phyloP scores from a whole-genome alignment of 1,140 invertebrate species.

The Periplaneta americana region DNA sequence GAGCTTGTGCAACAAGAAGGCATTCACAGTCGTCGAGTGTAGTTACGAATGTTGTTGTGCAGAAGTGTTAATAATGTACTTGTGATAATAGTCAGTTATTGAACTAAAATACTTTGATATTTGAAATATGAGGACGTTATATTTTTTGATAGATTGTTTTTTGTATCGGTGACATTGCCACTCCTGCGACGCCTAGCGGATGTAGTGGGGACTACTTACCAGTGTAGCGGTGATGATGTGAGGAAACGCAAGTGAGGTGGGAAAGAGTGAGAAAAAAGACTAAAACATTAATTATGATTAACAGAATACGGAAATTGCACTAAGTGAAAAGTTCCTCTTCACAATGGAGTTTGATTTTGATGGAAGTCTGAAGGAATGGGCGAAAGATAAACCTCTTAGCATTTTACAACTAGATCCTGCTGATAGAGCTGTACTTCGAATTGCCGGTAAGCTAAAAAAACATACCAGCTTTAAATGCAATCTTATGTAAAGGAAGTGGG shows the following conservation, averaged over 20 bases:
- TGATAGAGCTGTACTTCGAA: slow-evolving; percentile 88
- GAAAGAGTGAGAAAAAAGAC: neutral
- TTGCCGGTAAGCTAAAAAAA: slow-evolving; percentile 78
- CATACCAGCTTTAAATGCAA: neutral
- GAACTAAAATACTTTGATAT: no score
- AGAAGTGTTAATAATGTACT: neutral
- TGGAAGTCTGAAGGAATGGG: slow-evolving; percentile 89
- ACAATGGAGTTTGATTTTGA: slow-evolving; percentile 76
- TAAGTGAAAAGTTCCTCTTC: neutral
- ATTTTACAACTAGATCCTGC: slow-evolving; percentile 92
- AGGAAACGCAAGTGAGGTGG: neutral
- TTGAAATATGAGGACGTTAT: neutral
- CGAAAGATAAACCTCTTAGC: slow-evolving; percentile 90
- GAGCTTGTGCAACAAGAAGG: neutral
- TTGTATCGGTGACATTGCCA: neutral
- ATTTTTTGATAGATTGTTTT: neutral
- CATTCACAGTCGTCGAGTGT: neutral
- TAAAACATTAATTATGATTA: neutral
- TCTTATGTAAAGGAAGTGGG: neutral
- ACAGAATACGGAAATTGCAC: neutral
- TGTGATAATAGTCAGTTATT: no score
- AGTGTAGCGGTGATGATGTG: neutral
- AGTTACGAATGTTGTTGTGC: neutral
- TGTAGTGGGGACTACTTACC: neutral
- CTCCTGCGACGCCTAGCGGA: neutral